Percentiles rank a stretch among this genome's conserved stretches.
Conservation (phyloP, 1,140 invertebrate species). For the Drosophila aff. region DNA sequence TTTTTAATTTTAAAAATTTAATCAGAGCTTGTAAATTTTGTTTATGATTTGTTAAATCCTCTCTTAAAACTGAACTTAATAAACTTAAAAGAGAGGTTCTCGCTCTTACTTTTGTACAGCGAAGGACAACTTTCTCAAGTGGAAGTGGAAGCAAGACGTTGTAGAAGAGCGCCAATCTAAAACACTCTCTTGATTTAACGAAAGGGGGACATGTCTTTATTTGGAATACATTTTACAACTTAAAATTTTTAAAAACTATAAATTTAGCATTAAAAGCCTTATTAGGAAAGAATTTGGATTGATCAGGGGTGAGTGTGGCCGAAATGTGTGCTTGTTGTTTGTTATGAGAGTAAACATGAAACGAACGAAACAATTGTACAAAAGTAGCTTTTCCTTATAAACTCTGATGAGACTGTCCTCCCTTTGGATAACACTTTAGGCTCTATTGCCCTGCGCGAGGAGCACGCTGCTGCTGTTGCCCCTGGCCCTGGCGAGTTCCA, state of each 20-base stretch:
- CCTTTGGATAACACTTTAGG: neutral
- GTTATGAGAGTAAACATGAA: neutral
- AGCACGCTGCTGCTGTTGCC: neutral
- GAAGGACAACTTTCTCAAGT: too few relatives aligned
- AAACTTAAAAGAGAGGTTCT: neutral
- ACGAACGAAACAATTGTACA: neutral
- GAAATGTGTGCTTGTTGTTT: neutral
- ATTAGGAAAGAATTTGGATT: neutral
- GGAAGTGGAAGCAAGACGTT: too few relatives aligned
- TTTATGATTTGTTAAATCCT: neutral
- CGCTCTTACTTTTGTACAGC: too few relatives aligned
- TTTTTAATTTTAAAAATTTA: neutral
- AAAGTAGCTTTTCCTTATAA: neutral
- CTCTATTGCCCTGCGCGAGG: neutral
- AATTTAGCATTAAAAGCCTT: neutral
- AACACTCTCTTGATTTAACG: neutral
- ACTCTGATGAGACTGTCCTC: neutral
- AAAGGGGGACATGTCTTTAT: neutral
- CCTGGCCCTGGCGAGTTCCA: slow-evolving; percentile 10
- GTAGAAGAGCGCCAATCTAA: neutral
- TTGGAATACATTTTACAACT: neutral
- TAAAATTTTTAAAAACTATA: neutral
- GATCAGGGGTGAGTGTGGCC: rapidly evolving
- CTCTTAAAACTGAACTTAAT: neutral
- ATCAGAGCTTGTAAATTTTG: neutral